Evolutionary conservation across 2,797 vertebrate genomes (phyloP), one percentile per base, ranked within the genome.

Genomic region (Melanogrammus aeglefinus): DNA sequence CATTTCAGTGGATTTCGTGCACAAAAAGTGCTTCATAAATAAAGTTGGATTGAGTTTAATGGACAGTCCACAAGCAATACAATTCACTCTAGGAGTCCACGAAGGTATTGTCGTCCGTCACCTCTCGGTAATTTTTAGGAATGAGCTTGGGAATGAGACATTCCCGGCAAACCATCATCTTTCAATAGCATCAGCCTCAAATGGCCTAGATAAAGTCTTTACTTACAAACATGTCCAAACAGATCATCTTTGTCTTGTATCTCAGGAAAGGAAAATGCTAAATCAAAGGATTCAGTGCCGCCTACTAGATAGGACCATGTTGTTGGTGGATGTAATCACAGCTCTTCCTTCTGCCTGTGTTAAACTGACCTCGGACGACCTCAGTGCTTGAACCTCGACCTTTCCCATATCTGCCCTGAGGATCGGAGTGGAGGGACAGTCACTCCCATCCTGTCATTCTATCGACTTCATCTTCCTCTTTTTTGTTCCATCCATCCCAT

Each of bases 381-480:
- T 84, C 80, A 35, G 47, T 79, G 76, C 78, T 73, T 83, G 75
- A 86, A 79, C 87, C 81, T 73, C 76, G 79, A 86, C 83, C 82
- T 82, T 87, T 88, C 83, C 82, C 85, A 85, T 80, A 88, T 87
- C 88, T 81, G 73, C 86, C 79, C 71, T 10, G 10, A 33, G 73
- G 82, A 81, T 24, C 27, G 16, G 75, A 84, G 76, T 0, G 70
- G 83, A 82, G 69, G 77, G 81, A 84, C 75, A 18, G 87, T 75
- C 39, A 51, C 81, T 87, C 84, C 84, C 83, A 90, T 92, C 89
- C 91, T 89, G 87, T 79, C 84, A 79, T 87, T 87, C 81, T 84
- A 81, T 76, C 81, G 74, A 3, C 82, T 81, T 77, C 75, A 71
- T 76, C 57, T 38, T 27, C 74, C 75, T 27, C 47, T 80, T 13